phyloP scores from a whole-genome alignment of 2,113 vertebrate genomes.

The Cebus imitator region DNA sequence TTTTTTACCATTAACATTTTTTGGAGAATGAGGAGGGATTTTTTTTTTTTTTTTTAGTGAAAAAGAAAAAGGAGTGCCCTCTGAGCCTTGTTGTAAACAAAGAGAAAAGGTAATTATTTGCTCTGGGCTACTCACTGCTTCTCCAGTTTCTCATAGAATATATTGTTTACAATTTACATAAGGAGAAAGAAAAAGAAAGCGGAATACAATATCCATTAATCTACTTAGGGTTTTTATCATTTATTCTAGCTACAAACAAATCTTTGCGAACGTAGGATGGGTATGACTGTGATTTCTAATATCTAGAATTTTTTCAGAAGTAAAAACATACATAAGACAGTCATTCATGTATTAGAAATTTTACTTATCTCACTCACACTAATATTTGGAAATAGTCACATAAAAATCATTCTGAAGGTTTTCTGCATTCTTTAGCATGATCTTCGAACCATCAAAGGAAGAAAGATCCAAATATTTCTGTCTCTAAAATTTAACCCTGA shows the following conservation, averaged over 20 bases:
- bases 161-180: conserved; percentile 70
- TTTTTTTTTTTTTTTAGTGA: background rate
- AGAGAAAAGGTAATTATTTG: conserved; percentile 74
- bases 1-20: conserved; percentile 57
- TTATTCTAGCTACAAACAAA: conserved; percentile 39
- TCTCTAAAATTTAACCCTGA: background rate
- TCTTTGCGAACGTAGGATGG: background rate
- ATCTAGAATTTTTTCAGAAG: background rate
- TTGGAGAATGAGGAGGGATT: conserved; percentile 26
- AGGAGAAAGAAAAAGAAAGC: conserved; percentile 62
- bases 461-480: background rate
- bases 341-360: background rate
- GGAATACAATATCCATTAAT: conserved; percentile 45
- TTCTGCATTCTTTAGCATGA: background rate
- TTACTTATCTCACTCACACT: background rate
- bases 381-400: background rate
- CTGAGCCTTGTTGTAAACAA: conserved; percentile 59
- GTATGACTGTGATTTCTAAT: background rate
- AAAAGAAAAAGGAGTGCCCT: conserved; percentile 34
- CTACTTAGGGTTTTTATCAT: conserved; percentile 59
- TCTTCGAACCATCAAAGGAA: background rate
- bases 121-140: conserved; percentile 51
- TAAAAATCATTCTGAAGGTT: background rate
- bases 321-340: background rate
- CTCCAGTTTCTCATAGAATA: conserved; percentile 52